Base-by-base conservation (phyloP, 2,888 invertebrate species). In the Bombylius major region DNA sequence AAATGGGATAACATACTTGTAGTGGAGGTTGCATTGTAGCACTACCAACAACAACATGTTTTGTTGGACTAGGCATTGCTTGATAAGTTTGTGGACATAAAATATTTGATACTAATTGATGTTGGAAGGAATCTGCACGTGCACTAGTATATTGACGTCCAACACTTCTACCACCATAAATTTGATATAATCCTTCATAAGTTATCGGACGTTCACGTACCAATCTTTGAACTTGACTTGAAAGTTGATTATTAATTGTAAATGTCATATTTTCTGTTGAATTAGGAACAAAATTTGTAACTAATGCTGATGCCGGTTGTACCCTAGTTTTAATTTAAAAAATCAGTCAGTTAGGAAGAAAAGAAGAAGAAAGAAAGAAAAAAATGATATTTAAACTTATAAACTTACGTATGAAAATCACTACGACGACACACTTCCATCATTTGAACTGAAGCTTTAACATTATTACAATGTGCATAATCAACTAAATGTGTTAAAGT, bases 381-480 rank as follows among this genome's bases (percentile, higher is more conserved):
- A 36, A 4, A 36, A 36, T 36, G 9, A 36, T 1, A 3, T 36
- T 8, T 36, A 4, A 36, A 11, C 12, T 45, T 4, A 14, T 14
- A n/a, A 39, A 65, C 70, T 66, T 61, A 74, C 73, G 72, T 72
- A 62, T 76, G 76, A 63, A 73, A 75, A 61, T 76, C 75, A 55
- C 74, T 76, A 57, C 82, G 75, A 9, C 81, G 75, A 65, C 83
- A 83, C 45, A 83, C 81, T 78, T 97, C 96, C 96, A 97, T 97
- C 89, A 96, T 95, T 73, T 95, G 93, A 23, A 96, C 93, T 67
- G 93, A 93, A 32, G 95, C 92, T 75, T 97, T 96, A 33, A 96
- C 95, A 75, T 94, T 95, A 76, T 92, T 91, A 73, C 95, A 95
- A 71, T 96, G 95, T 13, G 94, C 93, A 76, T 95, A 97, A 75